Evolutionary conservation across 2,113 vertebrate genomes (phyloP).

Genomic region (Actenoides lindsayi): DNA sequence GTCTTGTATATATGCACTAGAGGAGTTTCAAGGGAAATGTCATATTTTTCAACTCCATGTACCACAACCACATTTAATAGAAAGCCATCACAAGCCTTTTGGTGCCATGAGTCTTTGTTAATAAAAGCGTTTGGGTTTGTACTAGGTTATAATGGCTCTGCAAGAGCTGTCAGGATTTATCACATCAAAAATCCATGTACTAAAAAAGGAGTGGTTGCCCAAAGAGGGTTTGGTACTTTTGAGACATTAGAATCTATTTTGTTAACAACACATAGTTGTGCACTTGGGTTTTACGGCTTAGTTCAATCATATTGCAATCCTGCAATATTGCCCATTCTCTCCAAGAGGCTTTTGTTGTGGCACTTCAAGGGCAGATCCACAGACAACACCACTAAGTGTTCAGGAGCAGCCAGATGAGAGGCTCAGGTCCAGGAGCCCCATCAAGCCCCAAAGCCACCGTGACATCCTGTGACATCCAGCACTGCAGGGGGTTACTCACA

Average conservation of each 20-base stretch:
- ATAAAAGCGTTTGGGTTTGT: constrained; percentile 34
- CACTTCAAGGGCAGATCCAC: background rate
- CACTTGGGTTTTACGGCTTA: background rate
- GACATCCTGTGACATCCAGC: background rate
- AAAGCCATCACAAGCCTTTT: background rate
- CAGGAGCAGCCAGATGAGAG: background rate
- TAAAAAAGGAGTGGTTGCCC: background rate
- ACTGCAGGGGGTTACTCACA: background rate
- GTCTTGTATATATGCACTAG: background rate
- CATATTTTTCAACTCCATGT: background rate
- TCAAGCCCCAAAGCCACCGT: background rate
- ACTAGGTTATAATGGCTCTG: background rate
- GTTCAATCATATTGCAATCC: background rate
- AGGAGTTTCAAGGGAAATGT: background rate
- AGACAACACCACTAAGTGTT: background rate
- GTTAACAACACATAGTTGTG: background rate
- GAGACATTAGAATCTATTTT: background rate
- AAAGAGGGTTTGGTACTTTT: background rate
- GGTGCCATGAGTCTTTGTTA: background rate
- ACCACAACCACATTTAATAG: background rate
- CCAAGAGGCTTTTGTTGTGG: background rate
- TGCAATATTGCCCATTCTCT: background rate
- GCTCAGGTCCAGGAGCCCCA: background rate
- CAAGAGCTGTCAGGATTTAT: constrained; percentile 48
- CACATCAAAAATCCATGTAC: background rate